A percentile compares a stretch with the other conserved stretches of the same genome.
Conservation (phyloP, 1,140 invertebrate species). For the Temnothorax nylanderi region DNA sequence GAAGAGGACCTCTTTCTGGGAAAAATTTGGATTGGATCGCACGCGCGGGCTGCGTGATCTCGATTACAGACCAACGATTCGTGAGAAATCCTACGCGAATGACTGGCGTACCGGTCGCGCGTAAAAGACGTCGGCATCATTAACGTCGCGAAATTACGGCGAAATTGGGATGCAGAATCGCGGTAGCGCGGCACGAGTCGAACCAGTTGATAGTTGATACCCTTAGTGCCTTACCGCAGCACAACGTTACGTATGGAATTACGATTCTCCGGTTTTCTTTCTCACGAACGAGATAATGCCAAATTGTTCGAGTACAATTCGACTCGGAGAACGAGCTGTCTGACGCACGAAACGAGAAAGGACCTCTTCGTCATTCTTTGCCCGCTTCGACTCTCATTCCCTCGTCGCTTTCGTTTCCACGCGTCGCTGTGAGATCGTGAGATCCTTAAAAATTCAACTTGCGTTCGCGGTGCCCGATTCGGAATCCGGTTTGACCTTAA, state of each 20-base stretch:
- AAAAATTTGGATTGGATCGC: not conserved
- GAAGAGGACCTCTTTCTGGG: not conserved
- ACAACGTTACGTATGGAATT: slow-evolving; percentile 1
- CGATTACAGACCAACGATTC: not conserved
- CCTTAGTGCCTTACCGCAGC: not conserved
- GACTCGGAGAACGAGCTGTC: not conserved
- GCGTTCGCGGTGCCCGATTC: slow-evolving; percentile 14
- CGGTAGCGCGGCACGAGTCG: not conserved
- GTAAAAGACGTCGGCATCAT: not conserved
- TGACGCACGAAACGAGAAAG: not conserved
- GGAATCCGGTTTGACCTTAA: slow-evolving; percentile 41
- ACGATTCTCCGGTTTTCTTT: slow-evolving; percentile 19
- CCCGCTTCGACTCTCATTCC: not conserved
- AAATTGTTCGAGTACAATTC: not conserved
- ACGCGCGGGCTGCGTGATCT: not conserved
- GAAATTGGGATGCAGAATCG: not conserved
- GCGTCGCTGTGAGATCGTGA: slow-evolving; percentile 2
- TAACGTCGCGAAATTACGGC: slow-evolving; percentile 18
- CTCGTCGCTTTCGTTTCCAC: slow-evolving; percentile 1
- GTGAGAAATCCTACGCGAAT: slow-evolving; percentile 20
- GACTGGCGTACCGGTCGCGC: not conserved
- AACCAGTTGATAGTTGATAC: not conserved
- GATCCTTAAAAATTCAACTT: slow-evolving; percentile 9
- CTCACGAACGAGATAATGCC: slow-evolving; percentile 16
- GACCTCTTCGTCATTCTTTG: not conserved